A percentile compares a stretch with the other conserved stretches of the same genome.
These are phyloP conservation scores for Loripinus fragilis DNA, from an alignment of 2,888 invertebrate genomes.

Conservation along the genomic window DNA sequence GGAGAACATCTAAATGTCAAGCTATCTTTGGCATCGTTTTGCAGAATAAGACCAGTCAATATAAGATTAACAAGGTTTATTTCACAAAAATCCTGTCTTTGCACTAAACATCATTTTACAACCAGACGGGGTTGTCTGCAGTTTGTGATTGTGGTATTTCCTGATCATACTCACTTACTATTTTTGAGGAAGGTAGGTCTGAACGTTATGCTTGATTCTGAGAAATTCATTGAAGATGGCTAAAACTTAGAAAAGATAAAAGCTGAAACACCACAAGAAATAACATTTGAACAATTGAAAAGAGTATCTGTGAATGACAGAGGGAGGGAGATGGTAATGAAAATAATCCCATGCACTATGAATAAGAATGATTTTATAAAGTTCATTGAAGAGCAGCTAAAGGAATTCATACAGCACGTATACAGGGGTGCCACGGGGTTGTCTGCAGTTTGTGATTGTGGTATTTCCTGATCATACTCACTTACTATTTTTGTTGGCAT, in stretches of 20 bases:
- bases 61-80: constrained; percentile 26
- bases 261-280: neutral
- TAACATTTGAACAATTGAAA: constrained; percentile 27
- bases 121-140: too few relatives aligned
- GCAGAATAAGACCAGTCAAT: constrained; percentile 34
- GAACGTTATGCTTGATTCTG: constrained; percentile 46
- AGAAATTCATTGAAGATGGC: constrained; percentile 27
- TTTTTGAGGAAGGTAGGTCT: constrained; percentile 39
- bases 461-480: too few relatives aligned
- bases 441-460: too few relatives aligned
- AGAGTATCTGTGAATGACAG: too few relatives aligned
- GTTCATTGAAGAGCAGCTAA: neutral
- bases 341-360: neutral
- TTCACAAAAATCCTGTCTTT: constrained; percentile 46
- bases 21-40: constrained; percentile 50
- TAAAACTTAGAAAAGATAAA: neutral
- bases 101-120: constrained; percentile 45
- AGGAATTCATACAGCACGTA: constrained; percentile 5
- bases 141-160: too few relatives aligned
- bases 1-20: constrained; percentile 44
- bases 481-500: too few relatives aligned
- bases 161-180: too few relatives aligned
- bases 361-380: constrained; percentile 13
- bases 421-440: too few relatives aligned
- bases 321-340: too few relatives aligned